Percentiles rank a stretch among this genome's conserved stretches.
These are phyloP conservation scores for Drosophila hydei DNA, from an alignment of 1,140 invertebrate species.

Conservation along the genomic window DNA sequence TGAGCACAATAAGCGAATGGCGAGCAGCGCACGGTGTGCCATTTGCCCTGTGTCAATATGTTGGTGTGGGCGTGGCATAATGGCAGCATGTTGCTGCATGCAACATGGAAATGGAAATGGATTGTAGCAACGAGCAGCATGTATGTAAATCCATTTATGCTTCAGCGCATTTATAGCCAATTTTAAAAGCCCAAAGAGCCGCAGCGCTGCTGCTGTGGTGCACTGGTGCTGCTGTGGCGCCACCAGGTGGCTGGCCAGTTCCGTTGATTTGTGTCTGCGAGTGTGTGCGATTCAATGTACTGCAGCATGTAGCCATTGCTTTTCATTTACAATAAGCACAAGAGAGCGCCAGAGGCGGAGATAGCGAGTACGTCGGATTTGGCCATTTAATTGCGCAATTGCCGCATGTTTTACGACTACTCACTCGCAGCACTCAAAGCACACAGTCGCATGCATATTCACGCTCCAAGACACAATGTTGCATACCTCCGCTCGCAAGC, in stretches of 20 bases:
- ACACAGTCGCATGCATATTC: constrained; percentile 26
- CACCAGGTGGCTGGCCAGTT: constrained; percentile 27
- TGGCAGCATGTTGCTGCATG: constrained; percentile 60
- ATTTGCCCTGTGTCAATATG: not conserved
- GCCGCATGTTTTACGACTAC: constrained; percentile 68
- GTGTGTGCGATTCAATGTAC: constrained; percentile 32
- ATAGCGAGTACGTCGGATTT: not conserved
- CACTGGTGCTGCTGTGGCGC: not conserved
- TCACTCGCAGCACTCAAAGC: constrained; percentile 41
- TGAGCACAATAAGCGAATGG: constrained; percentile 21
- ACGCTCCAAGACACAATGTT: constrained; percentile 12
- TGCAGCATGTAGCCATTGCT: constrained; percentile 9
- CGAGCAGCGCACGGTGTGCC: not conserved
- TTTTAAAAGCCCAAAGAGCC: constrained; percentile 63
- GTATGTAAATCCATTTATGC: constrained; percentile 80
- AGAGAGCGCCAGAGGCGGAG: not conserved
- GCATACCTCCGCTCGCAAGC: constrained; percentile 52
- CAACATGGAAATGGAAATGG: constrained; percentile 63
- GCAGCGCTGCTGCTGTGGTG: constrained; percentile 2
- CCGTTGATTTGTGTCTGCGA: constrained; percentile 40
- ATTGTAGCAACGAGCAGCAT: constrained; percentile 70
- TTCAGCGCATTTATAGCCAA: constrained; percentile 76
- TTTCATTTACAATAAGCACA: constrained; percentile 6
- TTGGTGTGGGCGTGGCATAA: constrained; percentile 23
- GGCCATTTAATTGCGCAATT: constrained; percentile 75